A percentile compares a stretch with the other conserved stretches of the same genome.
phyloP scores from a whole-genome alignment of 2,797 vertebrate genomes.

The Siniperca scherzeri region DNA sequence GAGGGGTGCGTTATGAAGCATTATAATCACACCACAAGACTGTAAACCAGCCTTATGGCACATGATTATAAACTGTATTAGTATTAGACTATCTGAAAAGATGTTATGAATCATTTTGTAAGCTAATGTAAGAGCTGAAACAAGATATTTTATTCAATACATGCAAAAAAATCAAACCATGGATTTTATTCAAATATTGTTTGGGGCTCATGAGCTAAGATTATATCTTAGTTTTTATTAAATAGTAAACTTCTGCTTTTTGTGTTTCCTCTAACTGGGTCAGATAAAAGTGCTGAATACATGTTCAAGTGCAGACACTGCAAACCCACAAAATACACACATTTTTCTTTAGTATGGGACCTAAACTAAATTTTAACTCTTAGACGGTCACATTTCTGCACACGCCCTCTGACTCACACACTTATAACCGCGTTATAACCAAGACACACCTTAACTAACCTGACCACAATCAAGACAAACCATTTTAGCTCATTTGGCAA shows the following conservation, averaged over 20 bases:
- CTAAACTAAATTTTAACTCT: not conserved
- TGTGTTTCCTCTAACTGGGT: not conserved
- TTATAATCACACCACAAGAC: not conserved
- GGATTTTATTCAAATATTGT: not conserved
- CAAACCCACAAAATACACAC: not conserved
- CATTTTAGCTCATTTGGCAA: not conserved
- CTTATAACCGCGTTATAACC: not conserved
- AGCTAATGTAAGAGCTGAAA: not conserved
- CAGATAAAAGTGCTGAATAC: not conserved
- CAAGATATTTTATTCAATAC: not conserved
- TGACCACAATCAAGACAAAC: slow-evolving; percentile 8
- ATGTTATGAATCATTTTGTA: not conserved
- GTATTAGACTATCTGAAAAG: not conserved
- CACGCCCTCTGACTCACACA: slow-evolving; percentile 38
- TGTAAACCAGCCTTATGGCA: not conserved
- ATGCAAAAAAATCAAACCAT: not conserved
- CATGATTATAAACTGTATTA: not conserved
- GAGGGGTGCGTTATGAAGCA: not conserved
- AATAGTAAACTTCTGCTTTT: not conserved
- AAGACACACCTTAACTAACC: slow-evolving; percentile 18
- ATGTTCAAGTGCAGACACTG: not conserved
- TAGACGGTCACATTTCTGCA: not conserved
- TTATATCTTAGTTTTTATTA: not conserved
- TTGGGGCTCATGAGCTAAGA: not conserved
- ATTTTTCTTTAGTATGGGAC: too few species aligned